A percentile compares a stretch with the other conserved stretches of the same genome.
phyloP scores from a whole-genome alignment of 2,888 invertebrate genomes.

The Rhagophthalmus giganteus region DNA sequence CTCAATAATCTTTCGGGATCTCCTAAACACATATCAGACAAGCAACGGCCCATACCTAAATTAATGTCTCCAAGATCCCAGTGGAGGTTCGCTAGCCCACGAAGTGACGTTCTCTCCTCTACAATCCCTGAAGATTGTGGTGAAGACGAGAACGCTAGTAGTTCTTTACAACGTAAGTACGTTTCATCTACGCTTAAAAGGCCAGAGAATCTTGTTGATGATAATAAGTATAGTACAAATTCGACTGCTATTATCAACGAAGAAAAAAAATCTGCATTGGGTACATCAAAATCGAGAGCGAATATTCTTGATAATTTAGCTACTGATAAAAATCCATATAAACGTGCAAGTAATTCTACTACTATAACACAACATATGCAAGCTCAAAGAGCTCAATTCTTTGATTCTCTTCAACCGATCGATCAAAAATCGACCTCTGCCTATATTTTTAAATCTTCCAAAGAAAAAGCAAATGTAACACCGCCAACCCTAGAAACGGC shows the following conservation, averaged over 20 bases:
- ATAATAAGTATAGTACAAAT: constrained; percentile 6
- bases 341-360: constrained; percentile 3
- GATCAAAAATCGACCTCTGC: constrained; percentile 11
- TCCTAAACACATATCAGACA: constrained; percentile 52
- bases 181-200: constrained; percentile 35
- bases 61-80: constrained; percentile 70
- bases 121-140: constrained; percentile 86
- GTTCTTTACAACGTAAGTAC: constrained; percentile 62
- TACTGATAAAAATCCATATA: constrained; percentile 3
- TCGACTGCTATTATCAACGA: neutral
- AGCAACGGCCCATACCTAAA: constrained; percentile 57
- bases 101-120: constrained; percentile 82
- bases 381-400: constrained; percentile 66
- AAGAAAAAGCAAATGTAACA: constrained; percentile 44
- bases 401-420: constrained; percentile 42
- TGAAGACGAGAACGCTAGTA: constrained; percentile 72
- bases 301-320: constrained; percentile 5
- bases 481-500: constrained; percentile 67
- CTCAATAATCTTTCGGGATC: constrained; percentile 60
- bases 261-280: constrained; percentile 5
- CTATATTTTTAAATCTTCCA: constrained; percentile 12
- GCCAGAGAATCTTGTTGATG: constrained; percentile 4
- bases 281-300: constrained; percentile 6
- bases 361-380: constrained; percentile 37
- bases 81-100: constrained; percentile 73